Conservation (phyloP, 2,888 invertebrate species). For the Brenthis daphne region DNA sequence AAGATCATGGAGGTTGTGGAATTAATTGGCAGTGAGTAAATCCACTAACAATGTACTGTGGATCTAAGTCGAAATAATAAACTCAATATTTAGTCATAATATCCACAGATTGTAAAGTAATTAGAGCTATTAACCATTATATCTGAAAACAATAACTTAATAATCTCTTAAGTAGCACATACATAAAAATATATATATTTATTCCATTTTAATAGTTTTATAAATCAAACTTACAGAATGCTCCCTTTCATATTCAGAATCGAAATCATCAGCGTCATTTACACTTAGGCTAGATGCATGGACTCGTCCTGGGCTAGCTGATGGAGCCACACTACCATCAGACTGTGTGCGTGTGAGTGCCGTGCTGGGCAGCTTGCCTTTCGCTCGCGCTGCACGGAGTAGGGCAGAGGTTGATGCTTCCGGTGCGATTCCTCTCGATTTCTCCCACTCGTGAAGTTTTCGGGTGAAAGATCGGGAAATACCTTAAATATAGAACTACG, state of each 20-base stretch:
- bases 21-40: no score
- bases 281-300: slow-evolving; percentile 88
- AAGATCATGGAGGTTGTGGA: no score
- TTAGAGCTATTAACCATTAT: no score
- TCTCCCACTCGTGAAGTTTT: slow-evolving; percentile 95
- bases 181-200: no score
- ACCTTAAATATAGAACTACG: slow-evolving; percentile 51
- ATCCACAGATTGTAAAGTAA: no score
- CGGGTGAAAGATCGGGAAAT: slow-evolving; percentile 94
- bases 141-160: no score
- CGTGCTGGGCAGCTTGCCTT: slow-evolving; percentile 58
- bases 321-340: slow-evolving; percentile 87
- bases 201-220: neutral
- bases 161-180: no score
- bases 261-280: slow-evolving; percentile 86
- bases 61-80: no score
- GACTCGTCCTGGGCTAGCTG: slow-evolving; percentile 83
- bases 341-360: slow-evolving; percentile 88
- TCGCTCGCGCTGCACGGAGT: slow-evolving; percentile 77
- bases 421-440: slow-evolving; percentile 92
- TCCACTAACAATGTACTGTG: no score
- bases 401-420: slow-evolving; percentile 93
- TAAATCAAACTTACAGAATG: slow-evolving; percentile 58
- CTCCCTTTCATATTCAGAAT: slow-evolving; percentile 79
- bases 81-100: no score